Base-by-base conservation (phyloP, 2,888 invertebrate genomes). In the Cerastis rubricosa region DNA sequence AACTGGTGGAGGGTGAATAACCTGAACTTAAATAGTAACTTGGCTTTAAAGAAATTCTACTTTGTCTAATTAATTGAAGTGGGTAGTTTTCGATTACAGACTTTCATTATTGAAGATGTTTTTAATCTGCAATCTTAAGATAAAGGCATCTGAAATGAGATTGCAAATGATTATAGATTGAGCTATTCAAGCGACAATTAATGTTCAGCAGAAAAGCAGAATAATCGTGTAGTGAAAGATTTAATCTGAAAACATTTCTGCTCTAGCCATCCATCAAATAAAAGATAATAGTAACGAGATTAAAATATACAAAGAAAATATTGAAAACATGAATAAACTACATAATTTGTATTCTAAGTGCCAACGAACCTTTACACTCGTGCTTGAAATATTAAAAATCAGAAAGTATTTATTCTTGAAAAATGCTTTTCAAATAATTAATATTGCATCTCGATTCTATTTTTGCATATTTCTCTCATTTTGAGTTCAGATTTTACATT, bases 361-460 rank as follows among this genome's bases (percentile, higher is more conserved):
- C 14, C 1, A 61, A 25, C n/a, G 14, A 68, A 45, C 8, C 25
- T 61, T 43, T 11, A 40, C 45, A 51, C 8, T 65, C 22, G 22
- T 43, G 47, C 25, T 35, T 70, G 11, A 66, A 76, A 76, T 76
- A 70, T 77, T 25, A 65, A 61, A 76, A 69, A 61, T 63, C 59
- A 45, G 22, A 79, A 65, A 54, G 64, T 51, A 47, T 51, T 29
- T 35, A 59, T 43, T 69, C 49, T 25, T 54, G 25, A 68, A 71
- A 54, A 59, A 72, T 51, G 29, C 2, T 65, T 49, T 54, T 59
- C 25, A 25, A 76, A 68, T 59, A 51, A 83, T 59, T 64, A 47
- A 45, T 14, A 59, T 45, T 63, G 35, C 61, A 71, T 35, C 47
- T 71, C n/a, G 47, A 22, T 17, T 40, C 22, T 45, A 45, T 22